Evolutionary conservation across 2,113 vertebrate species (phyloP).

Genomic region (Falcunculus frontatus): DNA sequence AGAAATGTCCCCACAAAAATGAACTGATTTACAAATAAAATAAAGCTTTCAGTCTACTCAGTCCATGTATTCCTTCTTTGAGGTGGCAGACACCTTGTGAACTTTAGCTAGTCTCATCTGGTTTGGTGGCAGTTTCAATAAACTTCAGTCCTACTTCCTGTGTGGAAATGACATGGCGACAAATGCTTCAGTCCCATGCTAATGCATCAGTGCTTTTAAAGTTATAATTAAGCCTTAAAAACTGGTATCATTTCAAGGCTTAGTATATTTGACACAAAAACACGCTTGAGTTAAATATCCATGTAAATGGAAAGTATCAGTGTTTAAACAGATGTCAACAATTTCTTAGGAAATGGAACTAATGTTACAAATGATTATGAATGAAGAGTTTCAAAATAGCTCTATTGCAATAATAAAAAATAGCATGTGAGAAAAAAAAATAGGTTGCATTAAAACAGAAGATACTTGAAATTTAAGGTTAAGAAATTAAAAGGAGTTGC

Average conservation of each 20-base stretch:
- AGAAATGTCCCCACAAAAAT: not conserved
- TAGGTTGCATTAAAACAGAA: not conserved
- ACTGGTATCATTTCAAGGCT: not conserved
- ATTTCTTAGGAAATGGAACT: not conserved
- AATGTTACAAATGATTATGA: not conserved
- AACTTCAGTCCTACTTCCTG: not conserved
- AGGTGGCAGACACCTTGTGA: not conserved
- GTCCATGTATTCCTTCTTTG: not conserved
- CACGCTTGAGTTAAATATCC: not conserved
- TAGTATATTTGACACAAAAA: not conserved
- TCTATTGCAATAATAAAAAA: not conserved
- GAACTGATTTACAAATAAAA: not conserved
- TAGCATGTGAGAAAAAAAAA: not conserved
- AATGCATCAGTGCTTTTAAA: not conserved
- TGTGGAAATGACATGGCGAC: not conserved
- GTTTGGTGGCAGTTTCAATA: not conserved
- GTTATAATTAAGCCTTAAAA: not conserved
- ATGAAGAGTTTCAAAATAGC: not conserved
- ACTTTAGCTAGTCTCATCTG: not conserved
- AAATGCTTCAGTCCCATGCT: not conserved
- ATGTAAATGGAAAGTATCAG: not conserved
- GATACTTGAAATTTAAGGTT: not conserved
- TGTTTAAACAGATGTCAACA: conserved; percentile 4
- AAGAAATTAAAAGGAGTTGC: not conserved
- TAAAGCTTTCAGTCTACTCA: not conserved